phyloP scores from a whole-genome alignment of 2,888 invertebrate species.

The Psylliodes chrysocephalus region DNA sequence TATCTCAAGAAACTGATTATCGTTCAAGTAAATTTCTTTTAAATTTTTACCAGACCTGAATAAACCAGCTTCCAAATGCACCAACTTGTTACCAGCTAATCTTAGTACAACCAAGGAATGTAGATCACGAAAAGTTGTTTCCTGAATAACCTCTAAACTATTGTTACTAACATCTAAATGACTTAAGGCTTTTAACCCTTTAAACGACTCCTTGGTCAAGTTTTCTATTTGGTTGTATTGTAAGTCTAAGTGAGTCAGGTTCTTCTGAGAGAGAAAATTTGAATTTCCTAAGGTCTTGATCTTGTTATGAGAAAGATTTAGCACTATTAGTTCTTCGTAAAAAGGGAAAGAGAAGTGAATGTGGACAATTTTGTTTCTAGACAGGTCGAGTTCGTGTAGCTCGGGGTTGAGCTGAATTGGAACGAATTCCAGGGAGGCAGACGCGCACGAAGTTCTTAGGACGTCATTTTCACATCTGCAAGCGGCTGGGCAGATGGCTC shows the following conservation, averaged over 20 bases:
- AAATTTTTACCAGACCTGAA: slow-evolving; percentile 78
- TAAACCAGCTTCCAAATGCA: slow-evolving; percentile 76
- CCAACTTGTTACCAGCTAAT: slow-evolving; percentile 80
- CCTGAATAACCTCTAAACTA: slow-evolving; percentile 78
- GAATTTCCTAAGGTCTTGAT: slow-evolving; percentile 82
- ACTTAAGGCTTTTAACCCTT: slow-evolving; percentile 75
- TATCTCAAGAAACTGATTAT: slow-evolving; percentile 82
- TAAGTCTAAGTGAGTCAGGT: slow-evolving; percentile 79
- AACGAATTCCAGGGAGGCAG: slow-evolving; percentile 83
- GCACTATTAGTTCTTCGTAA: slow-evolving; percentile 80
- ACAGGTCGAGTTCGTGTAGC: slow-evolving; percentile 82
- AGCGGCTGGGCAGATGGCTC: slow-evolving; percentile 75
- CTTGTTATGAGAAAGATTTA: slow-evolving; percentile 86
- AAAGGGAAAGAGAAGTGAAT: slow-evolving; percentile 82
- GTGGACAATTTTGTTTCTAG: slow-evolving; percentile 83
- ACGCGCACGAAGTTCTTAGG: slow-evolving; percentile 79
- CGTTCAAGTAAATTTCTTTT: slow-evolving; percentile 77
- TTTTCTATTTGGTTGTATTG: slow-evolving; percentile 79
- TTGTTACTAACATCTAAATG: slow-evolving; percentile 82
- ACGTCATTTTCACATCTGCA: slow-evolving; percentile 86
- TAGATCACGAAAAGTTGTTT: slow-evolving; percentile 82
- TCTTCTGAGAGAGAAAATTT: slow-evolving; percentile 82
- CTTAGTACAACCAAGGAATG: slow-evolving; percentile 78
- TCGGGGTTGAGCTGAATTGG: slow-evolving; percentile 92
- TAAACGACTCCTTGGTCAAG: slow-evolving; percentile 80